Evolutionary conservation across 2,797 vertebrate genomes (phyloP).

Genomic region (Botia kubotai): DNA sequence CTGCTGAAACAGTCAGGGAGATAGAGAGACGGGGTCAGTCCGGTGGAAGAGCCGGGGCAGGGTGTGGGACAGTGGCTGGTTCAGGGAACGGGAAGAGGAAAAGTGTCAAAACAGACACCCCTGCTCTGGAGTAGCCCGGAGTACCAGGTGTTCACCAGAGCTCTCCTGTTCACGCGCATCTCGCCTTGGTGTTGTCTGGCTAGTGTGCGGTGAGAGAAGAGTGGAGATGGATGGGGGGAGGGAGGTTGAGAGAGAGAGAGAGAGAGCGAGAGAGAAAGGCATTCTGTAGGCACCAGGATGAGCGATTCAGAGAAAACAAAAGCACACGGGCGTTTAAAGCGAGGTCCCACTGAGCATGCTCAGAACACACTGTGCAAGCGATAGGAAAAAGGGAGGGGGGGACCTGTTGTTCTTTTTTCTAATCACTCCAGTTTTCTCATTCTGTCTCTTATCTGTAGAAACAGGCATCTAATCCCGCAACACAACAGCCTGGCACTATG

Average conservation of each 20-base stretch:
- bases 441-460: slow-evolving; percentile 61
- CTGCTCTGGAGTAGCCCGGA: slow-evolving; percentile 48
- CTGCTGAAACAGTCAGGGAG: slow-evolving; percentile 66
- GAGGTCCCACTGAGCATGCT: slow-evolving; percentile 58
- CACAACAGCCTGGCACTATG: slow-evolving; percentile 58
- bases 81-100: slow-evolving; percentile 36
- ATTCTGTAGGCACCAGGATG: slow-evolving; percentile 59
- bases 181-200: slow-evolving; percentile 55
- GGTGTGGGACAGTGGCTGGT: neutral
- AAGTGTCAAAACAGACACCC: slow-evolving; percentile 38
- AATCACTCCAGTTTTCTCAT: slow-evolving; percentile 55
- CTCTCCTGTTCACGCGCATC: slow-evolving; percentile 60
- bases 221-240: slow-evolving; percentile 45
- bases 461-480: slow-evolving; percentile 61
- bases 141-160: slow-evolving; percentile 58
- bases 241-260: slow-evolving; percentile 40
- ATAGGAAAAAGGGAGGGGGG: slow-evolving; percentile 16
- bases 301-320: slow-evolving; percentile 59
- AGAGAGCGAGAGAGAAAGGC: slow-evolving; percentile 49
- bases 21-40: slow-evolving; percentile 50
- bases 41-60: slow-evolving; percentile 19
- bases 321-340: slow-evolving; percentile 57
- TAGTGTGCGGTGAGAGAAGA: slow-evolving; percentile 54
- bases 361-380: slow-evolving; percentile 44
- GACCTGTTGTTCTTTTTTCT: slow-evolving; percentile 62